Conservation (phyloP, 2,888 invertebrate species). For the Sussaba pulchella region DNA sequence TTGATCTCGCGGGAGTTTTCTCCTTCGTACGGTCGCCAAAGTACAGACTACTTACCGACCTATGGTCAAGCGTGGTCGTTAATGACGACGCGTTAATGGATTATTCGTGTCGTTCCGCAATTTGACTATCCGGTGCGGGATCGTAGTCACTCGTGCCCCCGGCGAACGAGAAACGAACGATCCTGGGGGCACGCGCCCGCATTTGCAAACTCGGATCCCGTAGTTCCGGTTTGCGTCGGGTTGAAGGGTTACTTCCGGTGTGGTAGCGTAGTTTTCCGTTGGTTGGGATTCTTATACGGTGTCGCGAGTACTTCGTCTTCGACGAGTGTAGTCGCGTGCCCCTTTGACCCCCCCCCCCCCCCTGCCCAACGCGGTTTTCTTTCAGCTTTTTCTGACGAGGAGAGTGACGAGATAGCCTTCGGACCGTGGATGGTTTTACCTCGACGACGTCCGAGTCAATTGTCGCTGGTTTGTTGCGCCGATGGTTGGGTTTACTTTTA, state of each 20-base stretch:
- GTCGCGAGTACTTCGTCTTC: not conserved
- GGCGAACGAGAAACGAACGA: constrained; percentile 47
- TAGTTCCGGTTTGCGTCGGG: constrained; percentile 67
- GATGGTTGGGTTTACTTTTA: no score
- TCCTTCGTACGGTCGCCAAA: constrained; percentile 14
- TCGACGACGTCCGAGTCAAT: no score
- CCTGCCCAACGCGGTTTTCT: no score
- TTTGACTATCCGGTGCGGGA: constrained; percentile 47
- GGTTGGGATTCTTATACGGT: not conserved
- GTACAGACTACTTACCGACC: constrained; percentile 1
- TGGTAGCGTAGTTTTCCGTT: not conserved
- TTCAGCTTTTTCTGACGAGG: no score
- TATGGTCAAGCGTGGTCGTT: constrained; percentile 19
- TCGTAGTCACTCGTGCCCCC: constrained; percentile 25
- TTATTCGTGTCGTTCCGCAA: constrained; percentile 75
- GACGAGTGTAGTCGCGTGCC: constrained; percentile 15
- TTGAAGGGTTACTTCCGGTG: constrained; percentile 74
- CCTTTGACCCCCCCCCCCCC: no score
- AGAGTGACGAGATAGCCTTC: no score
- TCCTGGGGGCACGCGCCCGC: constrained; percentile 80
- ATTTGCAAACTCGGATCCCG: constrained; percentile 69
- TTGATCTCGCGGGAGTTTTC: constrained; percentile 15
- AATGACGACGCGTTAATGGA: constrained; percentile 75
- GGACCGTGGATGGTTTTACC: no score
- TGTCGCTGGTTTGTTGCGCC: no score